These are phyloP conservation scores for Nomada fucata DNA, from an alignment of 2,888 invertebrate species.

Conservation along the genomic window DNA sequence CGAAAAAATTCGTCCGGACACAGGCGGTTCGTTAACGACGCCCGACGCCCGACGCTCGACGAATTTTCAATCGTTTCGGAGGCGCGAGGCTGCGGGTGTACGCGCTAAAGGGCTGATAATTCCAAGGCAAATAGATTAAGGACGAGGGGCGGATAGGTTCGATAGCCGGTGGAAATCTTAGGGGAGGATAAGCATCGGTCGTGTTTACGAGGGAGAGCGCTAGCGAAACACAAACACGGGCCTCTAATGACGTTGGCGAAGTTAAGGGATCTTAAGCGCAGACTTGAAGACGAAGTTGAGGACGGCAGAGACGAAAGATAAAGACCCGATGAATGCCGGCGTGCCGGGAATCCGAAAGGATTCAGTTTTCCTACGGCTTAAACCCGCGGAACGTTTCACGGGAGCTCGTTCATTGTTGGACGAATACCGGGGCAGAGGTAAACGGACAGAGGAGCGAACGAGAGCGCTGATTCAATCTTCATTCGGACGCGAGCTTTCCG, in stretches of 20 bases:
- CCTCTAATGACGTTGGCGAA: constrained; percentile 28
- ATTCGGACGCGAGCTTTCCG: not conserved
- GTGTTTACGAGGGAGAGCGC: not conserved
- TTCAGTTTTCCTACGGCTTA: not conserved
- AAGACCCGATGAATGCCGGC: constrained; percentile 26
- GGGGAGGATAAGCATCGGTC: constrained; percentile 29
- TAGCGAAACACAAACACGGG: constrained; percentile 37
- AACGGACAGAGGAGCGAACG: not conserved
- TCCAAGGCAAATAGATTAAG: constrained; percentile 31
- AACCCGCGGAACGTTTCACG: not conserved
- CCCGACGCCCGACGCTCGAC: too few relatives aligned
- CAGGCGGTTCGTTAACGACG: not conserved
- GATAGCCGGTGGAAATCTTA: not conserved
- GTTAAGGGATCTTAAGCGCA: constrained; percentile 13
- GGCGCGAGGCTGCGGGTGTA: too few relatives aligned
- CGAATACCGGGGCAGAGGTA: not conserved
- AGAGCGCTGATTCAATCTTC: not conserved
- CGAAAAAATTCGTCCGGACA: not conserved
- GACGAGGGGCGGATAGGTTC: constrained; percentile 6
- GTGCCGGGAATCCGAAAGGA: not conserved
- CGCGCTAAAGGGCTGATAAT: constrained; percentile 14
- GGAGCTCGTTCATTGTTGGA: not conserved
- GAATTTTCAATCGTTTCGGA: too few relatives aligned
- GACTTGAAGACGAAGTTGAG: constrained; percentile 1
- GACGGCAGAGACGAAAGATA: constrained; percentile 25